Conservation (phyloP, 1,140 invertebrate genomes). For the Cecropterus lyciades region DNA sequence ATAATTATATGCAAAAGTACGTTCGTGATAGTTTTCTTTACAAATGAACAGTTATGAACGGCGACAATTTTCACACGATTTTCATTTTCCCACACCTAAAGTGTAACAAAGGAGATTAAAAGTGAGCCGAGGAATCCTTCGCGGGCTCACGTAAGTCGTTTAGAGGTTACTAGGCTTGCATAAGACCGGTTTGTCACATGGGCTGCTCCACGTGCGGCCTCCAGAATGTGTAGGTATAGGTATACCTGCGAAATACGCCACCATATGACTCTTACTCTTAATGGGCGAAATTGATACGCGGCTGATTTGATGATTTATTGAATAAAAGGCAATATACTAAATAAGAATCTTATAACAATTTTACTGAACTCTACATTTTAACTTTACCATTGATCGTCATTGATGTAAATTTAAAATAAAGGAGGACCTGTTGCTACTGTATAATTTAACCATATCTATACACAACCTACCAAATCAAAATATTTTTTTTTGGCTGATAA, state of each 20-base stretch:
- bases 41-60: constrained; percentile 31
- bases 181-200: constrained; percentile 81
- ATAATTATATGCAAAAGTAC: neutral
- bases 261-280: constrained; percentile 34
- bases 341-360: neutral
- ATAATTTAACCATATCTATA: too few relatives aligned
- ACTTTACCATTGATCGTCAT: too few relatives aligned
- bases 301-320: neutral
- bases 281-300: neutral
- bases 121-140: constrained; percentile 67
- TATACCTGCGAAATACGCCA: constrained; percentile 35
- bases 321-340: neutral
- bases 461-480: too few relatives aligned
- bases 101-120: constrained; percentile 61
- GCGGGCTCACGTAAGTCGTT: constrained; percentile 70
- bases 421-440: too few relatives aligned
- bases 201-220: constrained; percentile 75
- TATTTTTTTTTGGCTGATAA: too few relatives aligned
- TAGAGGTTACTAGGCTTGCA: constrained; percentile 80
- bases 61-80: constrained; percentile 53
- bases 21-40: constrained; percentile 10
- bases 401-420: too few relatives aligned
- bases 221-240: constrained; percentile 51
- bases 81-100: constrained; percentile 48
- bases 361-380: neutral